These are phyloP conservation scores for Xenops minutus DNA, from an alignment of 2,797 vertebrate species.

Conservation along the genomic window DNA sequence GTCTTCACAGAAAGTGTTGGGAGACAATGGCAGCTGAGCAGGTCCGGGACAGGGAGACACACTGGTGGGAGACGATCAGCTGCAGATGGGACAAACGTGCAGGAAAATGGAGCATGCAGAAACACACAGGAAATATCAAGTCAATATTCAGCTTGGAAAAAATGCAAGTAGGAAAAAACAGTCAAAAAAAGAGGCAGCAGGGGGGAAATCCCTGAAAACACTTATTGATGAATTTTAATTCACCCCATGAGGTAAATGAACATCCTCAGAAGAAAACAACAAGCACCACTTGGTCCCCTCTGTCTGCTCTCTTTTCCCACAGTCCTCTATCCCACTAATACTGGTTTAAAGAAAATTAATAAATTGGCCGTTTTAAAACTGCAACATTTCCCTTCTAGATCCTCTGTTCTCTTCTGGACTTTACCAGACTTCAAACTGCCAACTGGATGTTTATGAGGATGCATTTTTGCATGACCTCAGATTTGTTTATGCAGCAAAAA, in stretches of 20 bases:
- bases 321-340: neutral
- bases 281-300: neutral
- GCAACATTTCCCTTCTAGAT: neutral
- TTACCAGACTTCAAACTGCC: neutral
- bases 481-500: neutral
- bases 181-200: neutral
- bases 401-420: neutral
- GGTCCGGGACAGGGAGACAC: neutral
- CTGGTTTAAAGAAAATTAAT: neutral
- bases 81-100: neutral
- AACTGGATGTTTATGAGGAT: neutral
- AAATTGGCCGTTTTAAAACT: neutral
- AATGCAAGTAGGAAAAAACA: neutral
- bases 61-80: neutral
- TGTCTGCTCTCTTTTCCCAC: fast-evolving
- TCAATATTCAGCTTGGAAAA: neutral
- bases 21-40: neutral
- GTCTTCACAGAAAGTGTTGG: neutral
- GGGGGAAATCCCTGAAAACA: neutral
- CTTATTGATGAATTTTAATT: neutral
- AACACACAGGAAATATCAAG: slow-evolving; percentile 18
- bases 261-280: neutral
- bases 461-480: neutral
- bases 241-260: neutral
- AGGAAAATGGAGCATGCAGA: neutral